Evolutionary conservation across 1,140 invertebrate genomes (phyloP), one percentile per base, ranked within the genome.

Genomic region (Heterodera schachtii): DNA sequence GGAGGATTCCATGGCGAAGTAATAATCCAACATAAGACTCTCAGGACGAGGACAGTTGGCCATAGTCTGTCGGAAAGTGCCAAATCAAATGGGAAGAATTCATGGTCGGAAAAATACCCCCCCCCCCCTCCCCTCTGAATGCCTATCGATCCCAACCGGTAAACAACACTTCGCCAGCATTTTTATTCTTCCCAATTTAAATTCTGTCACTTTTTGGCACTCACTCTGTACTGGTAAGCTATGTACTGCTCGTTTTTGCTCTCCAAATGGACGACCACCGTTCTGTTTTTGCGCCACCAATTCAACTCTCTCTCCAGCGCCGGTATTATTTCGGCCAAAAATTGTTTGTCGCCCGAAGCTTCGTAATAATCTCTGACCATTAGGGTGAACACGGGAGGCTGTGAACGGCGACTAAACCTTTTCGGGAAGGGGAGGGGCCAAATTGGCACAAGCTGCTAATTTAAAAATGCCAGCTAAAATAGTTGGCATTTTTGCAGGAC

Each of bases 301-400:
- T 83, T 74, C 57, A 87, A 80, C 75, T 88, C 87, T 57, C 83
- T 87, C 44, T 88, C 87, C 0, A 85, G 66, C 3, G 79, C 47
- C 3, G 87, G 87, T 13, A 88, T 60, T 66, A 88, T 80, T 41
- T 83, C 82, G 49, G 67, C 46, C 21, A 83, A 52, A 21, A 83
- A 79, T 82, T 41, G 90, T 90, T 91, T 41, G 86, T 96, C 87
- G 88, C 97, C 94, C 1, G 93, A 91, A 0, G 93, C 94, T 3
- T 76, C 73, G 44, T 81, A 87, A 73, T 94, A 93, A 47, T 94
- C 91, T 86, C 95, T 95, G 19, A 96, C 93, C 95, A 96, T 97
- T 0, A 93, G 0, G 93, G 91, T 93, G 13, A 96, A 90, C 60
- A 96, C 92, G 0, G 95, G 95, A 0, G 95, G 95, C 85, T 96